Base-by-base conservation (phyloP, 2,113 vertebrate species). In the Calyptommatus sinebrachiatus region DNA sequence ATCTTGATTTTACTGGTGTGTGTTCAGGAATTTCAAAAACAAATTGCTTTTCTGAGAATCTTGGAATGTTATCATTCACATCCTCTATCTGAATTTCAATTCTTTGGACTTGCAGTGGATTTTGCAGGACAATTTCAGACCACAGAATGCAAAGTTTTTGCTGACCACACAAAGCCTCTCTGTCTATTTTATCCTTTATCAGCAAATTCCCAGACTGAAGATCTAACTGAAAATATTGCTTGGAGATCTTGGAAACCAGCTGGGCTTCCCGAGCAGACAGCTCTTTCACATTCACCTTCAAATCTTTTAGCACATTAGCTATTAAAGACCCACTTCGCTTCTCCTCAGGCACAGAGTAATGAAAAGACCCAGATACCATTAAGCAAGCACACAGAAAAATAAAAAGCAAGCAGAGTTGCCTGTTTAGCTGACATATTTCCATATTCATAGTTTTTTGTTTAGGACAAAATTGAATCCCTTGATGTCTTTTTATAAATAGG, bases 151-250 rank as follows among this genome's bases (percentile, higher is more conserved):
- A 94, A 69, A 83, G 74, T 41, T 93, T 89, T 1, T 81, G 79
- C 68, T 70, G 79, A 28, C 88, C 88, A 50, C 97, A 97, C 24
- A 96, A 83, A 79, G 91, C 84, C 72, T 97, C 96, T 70, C 96
- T 88, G 88, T 97, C 95, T 77, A 96, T 89, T 86, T 93, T 95
- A 72, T 95, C 92, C 11, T 91, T 88, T 80, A 96, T 83, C 86
- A 90, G 72, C 2, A 97, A 77, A 48, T 91, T 83, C 53, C 96
- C 95, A 2, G 92, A 95, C 26, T 91, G 87, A 16, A 87, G 63
- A 86, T 96, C 90, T 1, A 95, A 92, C 28, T 92, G 81, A 46
- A 96, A 90, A 84, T 92, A 91, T 70, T 84, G 91, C 67, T 88
- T 87, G 7, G 93, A 93, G 35, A 91, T 91, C 50, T 89, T 94